Base-by-base conservation (phyloP, 2,113 vertebrate genomes). In the Dunckerocampus dactyliophorus region DNA sequence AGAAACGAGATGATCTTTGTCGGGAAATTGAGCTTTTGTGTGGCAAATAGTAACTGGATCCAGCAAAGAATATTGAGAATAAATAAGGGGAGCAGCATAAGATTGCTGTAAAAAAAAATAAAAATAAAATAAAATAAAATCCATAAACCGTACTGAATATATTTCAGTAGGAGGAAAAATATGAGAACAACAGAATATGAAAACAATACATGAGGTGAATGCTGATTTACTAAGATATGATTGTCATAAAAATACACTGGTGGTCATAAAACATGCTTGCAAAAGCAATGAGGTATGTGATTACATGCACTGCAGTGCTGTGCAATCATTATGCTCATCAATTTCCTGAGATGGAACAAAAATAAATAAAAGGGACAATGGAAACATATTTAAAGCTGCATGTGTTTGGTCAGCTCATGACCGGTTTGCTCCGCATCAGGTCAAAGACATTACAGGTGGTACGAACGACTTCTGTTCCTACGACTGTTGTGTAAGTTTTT, bases 1-100 rank as follows among this genome's bases (percentile, higher is more conserved):
- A 73, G 77, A 76, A 67, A 77, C 59, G 53, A 81, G 72, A 79
- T 69, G 76, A 72, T 79, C 79, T 72, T 75, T 80, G 73, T 81
- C 63, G 64, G 79, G 84, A 85, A 83, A 79, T 66, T 45, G 73
- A 82, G 77, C 71, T 83, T 80, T 79, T 74, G 75, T 14, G 51
- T 64, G 49, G 76, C 58, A 51, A 78, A 71, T 51, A 66, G 82
- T 73, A 82, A 85, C 79, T 16, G 47, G 79, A 84, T 76, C 72
- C 72, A 59, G 60, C 17, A 37, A 63, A 45, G 63, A 65, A 65
- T 55, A 67, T 21, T 17, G 42, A 61, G 57, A 48, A 74, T 77
- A 72, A 78, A 76, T 75, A 68, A 75, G 48, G 31, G 31, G 17
- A 62, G 48, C 11, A 20, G 37, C 47, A n/a, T 62, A 65, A 46